Conservation (phyloP, 2,113 vertebrate species). For the Tringa solitaria region DNA sequence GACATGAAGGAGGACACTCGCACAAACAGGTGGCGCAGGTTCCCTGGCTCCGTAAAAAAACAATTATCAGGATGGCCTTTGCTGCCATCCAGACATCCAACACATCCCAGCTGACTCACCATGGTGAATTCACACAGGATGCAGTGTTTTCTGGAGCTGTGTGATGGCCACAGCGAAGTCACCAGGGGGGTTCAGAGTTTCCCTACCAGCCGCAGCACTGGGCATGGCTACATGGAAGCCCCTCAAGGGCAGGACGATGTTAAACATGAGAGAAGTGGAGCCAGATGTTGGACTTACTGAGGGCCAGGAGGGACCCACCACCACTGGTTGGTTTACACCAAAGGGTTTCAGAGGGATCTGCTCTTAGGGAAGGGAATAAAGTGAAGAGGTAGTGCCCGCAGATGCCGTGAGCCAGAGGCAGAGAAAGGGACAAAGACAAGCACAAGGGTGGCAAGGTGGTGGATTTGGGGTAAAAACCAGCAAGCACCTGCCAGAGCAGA, state of each 20-base stretch:
- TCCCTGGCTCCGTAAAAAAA: background rate
- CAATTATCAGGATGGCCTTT: background rate
- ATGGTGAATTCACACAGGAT: background rate
- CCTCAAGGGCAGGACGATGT: background rate
- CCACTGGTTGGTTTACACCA: accelerated
- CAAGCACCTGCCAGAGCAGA: background rate
- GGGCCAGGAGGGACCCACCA: background rate
- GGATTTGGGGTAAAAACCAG: background rate
- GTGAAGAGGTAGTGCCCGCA: accelerated
- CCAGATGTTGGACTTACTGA: accelerated
- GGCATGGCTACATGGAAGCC: background rate
- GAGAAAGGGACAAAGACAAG: background rate
- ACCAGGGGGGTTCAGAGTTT: background rate
- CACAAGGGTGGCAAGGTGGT: background rate
- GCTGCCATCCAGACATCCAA: background rate
- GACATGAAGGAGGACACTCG: background rate
- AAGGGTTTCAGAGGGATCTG: background rate
- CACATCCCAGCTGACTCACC: too few species aligned
- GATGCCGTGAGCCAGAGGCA: background rate
- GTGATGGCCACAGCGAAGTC: background rate
- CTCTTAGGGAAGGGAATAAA: background rate
- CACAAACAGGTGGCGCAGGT: background rate
- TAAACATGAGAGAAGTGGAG: accelerated
- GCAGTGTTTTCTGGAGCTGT: accelerated
- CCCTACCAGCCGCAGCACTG: background rate